phyloP scores from a whole-genome alignment of 2,797 vertebrate species.

The Notolabrus celidotus region DNA sequence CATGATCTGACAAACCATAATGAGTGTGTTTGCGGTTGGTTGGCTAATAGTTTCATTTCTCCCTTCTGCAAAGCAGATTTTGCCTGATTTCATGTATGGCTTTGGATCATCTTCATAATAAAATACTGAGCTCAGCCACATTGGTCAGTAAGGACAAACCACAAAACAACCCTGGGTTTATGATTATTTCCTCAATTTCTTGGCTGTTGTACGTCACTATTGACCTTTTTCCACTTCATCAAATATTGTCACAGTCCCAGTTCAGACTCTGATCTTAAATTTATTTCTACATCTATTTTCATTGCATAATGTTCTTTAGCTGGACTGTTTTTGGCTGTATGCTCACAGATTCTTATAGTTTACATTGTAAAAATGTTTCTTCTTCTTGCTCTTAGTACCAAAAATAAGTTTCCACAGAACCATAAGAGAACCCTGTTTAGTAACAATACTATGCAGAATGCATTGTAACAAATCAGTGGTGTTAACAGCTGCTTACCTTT shows the following conservation, averaged over 20 bases:
- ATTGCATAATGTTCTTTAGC: background rate
- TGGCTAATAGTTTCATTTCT: slow-evolving; percentile 57
- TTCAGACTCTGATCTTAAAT: background rate
- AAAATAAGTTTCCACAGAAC: no score
- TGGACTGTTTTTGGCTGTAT: no score
- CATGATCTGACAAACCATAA: slow-evolving; percentile 15
- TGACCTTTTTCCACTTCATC: background rate
- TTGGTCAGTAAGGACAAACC: slow-evolving; percentile 13
- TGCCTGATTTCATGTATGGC: background rate
- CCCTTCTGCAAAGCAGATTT: slow-evolving; percentile 16
- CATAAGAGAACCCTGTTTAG: no score
- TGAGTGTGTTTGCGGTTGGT: background rate
- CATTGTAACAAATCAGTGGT: background rate
- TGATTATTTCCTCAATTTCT: slow-evolving; percentile 26
- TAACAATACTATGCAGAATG: no score
- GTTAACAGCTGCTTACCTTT: slow-evolving; percentile 87
- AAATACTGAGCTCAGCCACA: background rate
- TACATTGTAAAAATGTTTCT: no score
- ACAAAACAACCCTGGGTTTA: background rate
- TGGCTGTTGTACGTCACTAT: background rate
- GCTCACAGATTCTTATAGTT: no score
- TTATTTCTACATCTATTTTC: background rate
- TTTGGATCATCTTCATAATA: background rate
- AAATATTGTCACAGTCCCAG: background rate
- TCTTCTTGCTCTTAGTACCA: no score